Percentiles rank a stretch among this genome's conserved stretches.
Conservation (phyloP, 2,888 invertebrate genomes). For the Caenorhabditis imperialis region DNA sequence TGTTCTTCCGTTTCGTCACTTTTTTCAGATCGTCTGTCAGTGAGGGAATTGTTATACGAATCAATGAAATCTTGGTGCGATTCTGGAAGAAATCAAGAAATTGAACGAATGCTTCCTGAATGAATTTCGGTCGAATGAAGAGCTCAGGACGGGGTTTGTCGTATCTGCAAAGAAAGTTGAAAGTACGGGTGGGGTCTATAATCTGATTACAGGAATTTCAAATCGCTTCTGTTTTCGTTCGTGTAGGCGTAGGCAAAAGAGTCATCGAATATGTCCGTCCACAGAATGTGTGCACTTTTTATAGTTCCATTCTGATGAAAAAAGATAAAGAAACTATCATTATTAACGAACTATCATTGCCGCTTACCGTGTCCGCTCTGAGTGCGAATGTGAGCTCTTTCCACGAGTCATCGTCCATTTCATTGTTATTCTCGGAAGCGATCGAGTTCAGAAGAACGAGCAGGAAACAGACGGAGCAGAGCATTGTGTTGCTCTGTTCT, state of each 20-base stretch:
- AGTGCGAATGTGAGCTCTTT: slow-evolving; percentile 32
- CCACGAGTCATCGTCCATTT: slow-evolving; percentile 36
- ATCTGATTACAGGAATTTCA: slow-evolving; percentile 19
- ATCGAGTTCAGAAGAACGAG: slow-evolving; percentile 2
- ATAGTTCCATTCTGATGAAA: slow-evolving; percentile 39
- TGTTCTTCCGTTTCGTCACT: slow-evolving; percentile 22
- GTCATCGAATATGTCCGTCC: slow-evolving; percentile 49
- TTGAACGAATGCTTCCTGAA: slow-evolving; percentile 28
- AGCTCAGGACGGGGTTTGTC: slow-evolving; percentile 46
- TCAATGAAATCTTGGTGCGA: slow-evolving; percentile 26
- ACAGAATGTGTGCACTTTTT: slow-evolving; percentile 37
- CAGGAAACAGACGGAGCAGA: slow-evolving; percentile 17
- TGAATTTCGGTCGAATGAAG: slow-evolving; percentile 25
- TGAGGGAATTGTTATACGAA: slow-evolving; percentile 25
- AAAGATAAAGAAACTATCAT: no score
- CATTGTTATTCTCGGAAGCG: slow-evolving; percentile 1
- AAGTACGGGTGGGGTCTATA: neutral
- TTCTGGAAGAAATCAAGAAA: slow-evolving; percentile 42
- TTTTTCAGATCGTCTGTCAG: slow-evolving; percentile 39
- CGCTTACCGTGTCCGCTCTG: slow-evolving; percentile 21
- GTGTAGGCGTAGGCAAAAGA: slow-evolving; percentile 38
- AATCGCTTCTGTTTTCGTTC: slow-evolving; percentile 29
- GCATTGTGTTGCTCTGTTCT: slow-evolving; percentile 4
- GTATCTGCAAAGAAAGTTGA: slow-evolving; percentile 17
- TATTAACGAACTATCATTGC: neutral